These are phyloP conservation scores for Drosophila trapezifrons DNA, from an alignment of 1,140 invertebrate species.

Conservation along the genomic window DNA sequence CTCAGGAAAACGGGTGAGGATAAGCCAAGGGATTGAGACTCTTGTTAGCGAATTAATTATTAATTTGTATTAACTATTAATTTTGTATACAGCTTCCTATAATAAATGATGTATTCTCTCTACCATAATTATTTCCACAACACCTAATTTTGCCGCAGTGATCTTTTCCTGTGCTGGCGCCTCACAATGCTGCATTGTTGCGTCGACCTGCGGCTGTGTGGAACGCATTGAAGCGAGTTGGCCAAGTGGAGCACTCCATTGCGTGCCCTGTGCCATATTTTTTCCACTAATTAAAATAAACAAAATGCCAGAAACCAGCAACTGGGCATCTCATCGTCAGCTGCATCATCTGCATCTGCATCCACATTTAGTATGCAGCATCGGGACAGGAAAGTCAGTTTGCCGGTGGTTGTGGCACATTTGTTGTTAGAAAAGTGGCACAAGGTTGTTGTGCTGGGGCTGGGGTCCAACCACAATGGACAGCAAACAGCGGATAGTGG, in stretches of 20 bases:
- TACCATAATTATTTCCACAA: neutral
- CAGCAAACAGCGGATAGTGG: slow-evolving; percentile 16
- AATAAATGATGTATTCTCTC: too few species aligned
- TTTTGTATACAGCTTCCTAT: too few species aligned
- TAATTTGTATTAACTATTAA: too few species aligned
- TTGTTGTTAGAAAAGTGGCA: slow-evolving; percentile 56
- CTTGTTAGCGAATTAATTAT: too few species aligned
- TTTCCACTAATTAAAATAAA: slow-evolving; percentile 83
- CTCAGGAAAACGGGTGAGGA: neutral
- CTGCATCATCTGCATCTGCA: slow-evolving; percentile 36
- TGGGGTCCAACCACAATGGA: slow-evolving; percentile 48
- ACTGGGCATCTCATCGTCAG: slow-evolving; percentile 45
- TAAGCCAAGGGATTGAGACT: too few species aligned
- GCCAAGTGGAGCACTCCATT: slow-evolving; percentile 74
- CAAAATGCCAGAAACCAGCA: slow-evolving; percentile 66
- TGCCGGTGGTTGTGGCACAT: slow-evolving; percentile 28
- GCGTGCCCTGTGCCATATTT: slow-evolving; percentile 73
- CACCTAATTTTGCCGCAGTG: slow-evolving; percentile 12
- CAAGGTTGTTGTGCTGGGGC: slow-evolving; percentile 56
- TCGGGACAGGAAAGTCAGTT: slow-evolving; percentile 62
- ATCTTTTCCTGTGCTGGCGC: slow-evolving; percentile 11
- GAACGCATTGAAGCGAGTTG: slow-evolving; percentile 56
- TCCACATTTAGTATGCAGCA: slow-evolving; percentile 32
- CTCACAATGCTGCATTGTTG: slow-evolving; percentile 71
- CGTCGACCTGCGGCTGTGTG: slow-evolving; percentile 70